Conservation (phyloP, 2,113 vertebrate genomes). For the Fukomys damarensis region DNA sequence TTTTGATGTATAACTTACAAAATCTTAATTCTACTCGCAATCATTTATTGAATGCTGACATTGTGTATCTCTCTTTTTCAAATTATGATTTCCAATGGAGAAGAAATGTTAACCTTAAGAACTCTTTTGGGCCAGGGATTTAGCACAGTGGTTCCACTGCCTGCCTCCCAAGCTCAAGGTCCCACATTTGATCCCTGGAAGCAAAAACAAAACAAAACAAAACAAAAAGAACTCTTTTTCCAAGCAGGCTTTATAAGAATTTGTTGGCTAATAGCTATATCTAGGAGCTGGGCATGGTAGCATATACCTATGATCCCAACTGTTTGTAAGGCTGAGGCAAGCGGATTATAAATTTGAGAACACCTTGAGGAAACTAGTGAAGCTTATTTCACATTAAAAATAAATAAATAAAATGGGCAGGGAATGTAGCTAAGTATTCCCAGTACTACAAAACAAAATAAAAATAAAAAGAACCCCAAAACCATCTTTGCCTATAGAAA, state of each 20-base stretch:
- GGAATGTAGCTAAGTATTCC: not conserved
- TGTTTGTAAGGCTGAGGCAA: not conserved
- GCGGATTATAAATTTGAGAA: not conserved
- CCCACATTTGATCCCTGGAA: too few species aligned
- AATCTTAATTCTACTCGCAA: not conserved
- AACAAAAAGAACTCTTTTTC: not conserved
- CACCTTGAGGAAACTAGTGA: not conserved
- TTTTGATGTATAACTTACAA: conserved; percentile 28
- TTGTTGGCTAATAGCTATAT: conserved; percentile 21
- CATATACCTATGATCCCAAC: not conserved
- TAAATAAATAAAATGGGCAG: not conserved
- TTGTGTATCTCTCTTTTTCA: not conserved
- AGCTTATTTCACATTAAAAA: not conserved
- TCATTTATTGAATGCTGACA: not conserved
- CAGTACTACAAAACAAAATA: not conserved
- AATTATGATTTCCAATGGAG: not conserved
- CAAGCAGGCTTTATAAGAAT: not conserved
- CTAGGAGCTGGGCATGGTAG: not conserved
- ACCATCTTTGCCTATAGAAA: not conserved
- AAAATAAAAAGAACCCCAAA: not conserved
- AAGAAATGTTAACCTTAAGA: not conserved
- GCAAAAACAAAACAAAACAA: too few species aligned
- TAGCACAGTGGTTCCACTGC: too few species aligned
- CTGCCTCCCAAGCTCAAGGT: too few species aligned
- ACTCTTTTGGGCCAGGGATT: too few species aligned